Conservation (phyloP, 2,888 invertebrate species). For the Polyommatus icarus region DNA sequence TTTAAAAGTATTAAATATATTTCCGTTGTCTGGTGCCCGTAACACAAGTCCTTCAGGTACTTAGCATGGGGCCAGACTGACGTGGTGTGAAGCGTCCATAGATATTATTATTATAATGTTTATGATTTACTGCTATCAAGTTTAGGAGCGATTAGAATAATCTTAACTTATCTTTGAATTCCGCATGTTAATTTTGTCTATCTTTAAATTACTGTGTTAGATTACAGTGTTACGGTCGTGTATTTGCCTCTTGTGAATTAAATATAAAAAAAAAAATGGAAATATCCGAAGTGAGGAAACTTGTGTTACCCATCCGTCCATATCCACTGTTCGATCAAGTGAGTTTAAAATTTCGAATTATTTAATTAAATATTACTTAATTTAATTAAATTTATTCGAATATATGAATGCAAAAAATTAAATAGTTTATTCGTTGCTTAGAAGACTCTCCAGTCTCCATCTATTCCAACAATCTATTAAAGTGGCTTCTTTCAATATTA, state of each 20-base stretch:
- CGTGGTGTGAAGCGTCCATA: no score
- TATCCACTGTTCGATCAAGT: conserved; percentile 21
- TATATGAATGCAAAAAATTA: no score
- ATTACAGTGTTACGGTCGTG: neutral
- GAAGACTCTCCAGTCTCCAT: no score
- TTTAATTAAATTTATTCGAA: neutral
- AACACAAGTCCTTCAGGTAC: no score
- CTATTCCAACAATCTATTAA: no score
- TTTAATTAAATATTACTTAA: neutral
- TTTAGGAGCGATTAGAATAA: conserved; percentile 25
- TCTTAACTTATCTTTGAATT: conserved; percentile 18
- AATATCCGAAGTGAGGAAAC: conserved; percentile 17
- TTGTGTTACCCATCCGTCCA: neutral
- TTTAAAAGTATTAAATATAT: no score
- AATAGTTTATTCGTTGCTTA: no score
- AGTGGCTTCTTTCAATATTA: no score
- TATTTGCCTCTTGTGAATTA: neutral
- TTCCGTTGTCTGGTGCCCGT: no score
- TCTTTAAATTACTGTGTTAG: conserved; percentile 7
- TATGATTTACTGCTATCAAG: conserved; percentile 14
- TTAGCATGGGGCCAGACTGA: no score
- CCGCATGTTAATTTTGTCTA: neutral
- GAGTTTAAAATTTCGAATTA: neutral
- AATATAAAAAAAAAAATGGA: neutral
- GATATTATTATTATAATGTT: no score